phyloP scores from a whole-genome alignment of 92 coral and sea anemone genomes.

The Galaxea fascicularis region DNA sequence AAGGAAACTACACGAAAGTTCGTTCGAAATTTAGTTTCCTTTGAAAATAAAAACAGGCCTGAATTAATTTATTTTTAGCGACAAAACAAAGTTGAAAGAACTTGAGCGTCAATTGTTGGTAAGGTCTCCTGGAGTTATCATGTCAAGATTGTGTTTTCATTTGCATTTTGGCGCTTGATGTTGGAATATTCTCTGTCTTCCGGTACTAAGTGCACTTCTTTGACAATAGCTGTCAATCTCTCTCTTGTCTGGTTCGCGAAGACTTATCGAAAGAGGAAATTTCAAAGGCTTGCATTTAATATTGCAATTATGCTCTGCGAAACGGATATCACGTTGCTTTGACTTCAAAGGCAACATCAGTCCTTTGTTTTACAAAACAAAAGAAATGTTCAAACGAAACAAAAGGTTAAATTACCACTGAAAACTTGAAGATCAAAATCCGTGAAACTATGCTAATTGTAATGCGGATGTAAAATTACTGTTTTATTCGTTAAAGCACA shows the following conservation, averaged over 20 bases:
- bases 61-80: not conserved
- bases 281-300: not conserved
- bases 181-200: too few relatives aligned
- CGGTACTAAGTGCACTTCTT: not conserved
- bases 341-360: not conserved
- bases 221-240: not conserved
- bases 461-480: not conserved
- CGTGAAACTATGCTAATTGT: too few relatives aligned
- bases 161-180: not conserved
- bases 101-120: not conserved
- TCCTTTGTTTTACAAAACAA: not conserved
- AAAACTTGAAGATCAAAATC: not conserved
- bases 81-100: slow-evolving; percentile 2
- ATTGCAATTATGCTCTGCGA: not conserved
- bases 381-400: not conserved
- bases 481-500: not conserved
- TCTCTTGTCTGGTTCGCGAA: not conserved
- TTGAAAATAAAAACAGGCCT: not conserved
- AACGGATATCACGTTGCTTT: not conserved
- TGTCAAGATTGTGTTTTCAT: not conserved
- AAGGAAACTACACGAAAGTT: not conserved
- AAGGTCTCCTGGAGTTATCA: not conserved
- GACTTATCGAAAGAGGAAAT: not conserved
- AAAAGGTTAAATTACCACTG: not conserved
- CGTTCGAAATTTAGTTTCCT: too few relatives aligned